Base-by-base conservation (phyloP, 2,888 invertebrate species). In the Drosophila sordidula region DNA sequence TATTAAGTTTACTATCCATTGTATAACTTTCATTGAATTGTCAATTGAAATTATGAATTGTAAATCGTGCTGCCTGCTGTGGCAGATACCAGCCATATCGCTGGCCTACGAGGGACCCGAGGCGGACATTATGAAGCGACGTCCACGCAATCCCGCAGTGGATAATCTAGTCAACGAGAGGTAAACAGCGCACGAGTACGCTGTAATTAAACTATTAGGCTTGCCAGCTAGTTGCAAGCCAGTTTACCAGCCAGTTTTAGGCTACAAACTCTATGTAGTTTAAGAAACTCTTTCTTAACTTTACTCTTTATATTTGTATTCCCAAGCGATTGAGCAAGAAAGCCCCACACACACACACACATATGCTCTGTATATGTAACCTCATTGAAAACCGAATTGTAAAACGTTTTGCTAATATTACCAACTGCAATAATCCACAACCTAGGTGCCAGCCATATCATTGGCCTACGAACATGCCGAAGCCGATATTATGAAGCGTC, bases 131-230 rank as follows among this genome's bases (percentile, higher is more conserved):
- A 98, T 98, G 98, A 98, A 98, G 95, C 96, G 98, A 93, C 96
- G 96, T 94, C 98, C 98, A 93, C 96, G 98, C 95, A 96, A 98
- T 94, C 97, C 98, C 93, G 95, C 96, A 94, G 95, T 95, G 94
- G 98, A 98, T 95, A 98, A 98, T 95, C 96, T 98, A 93, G 98
- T 98, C 93, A 98, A 98, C 94, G 97, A 97, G 95, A 98, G 98
- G 97, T 98, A 95, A 95, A 72, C 38, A 22, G 56, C 36, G 38
- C 6, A 11, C 18, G 25, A 32, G n/a, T 16, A 46, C 45, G 63
- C 66, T 69, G 45, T 61, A 38, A 57, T 12, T 47, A 29, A 34
- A 44, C 18, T 57, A 36, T 59, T 68, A 64, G 52, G 65, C 55
- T 74, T 34, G 78, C 14, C 44, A 52, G 47, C 36, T 44, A 49